Base-by-base conservation (phyloP, 2,888 invertebrate genomes). In the Lasioglossum calceatum region DNA sequence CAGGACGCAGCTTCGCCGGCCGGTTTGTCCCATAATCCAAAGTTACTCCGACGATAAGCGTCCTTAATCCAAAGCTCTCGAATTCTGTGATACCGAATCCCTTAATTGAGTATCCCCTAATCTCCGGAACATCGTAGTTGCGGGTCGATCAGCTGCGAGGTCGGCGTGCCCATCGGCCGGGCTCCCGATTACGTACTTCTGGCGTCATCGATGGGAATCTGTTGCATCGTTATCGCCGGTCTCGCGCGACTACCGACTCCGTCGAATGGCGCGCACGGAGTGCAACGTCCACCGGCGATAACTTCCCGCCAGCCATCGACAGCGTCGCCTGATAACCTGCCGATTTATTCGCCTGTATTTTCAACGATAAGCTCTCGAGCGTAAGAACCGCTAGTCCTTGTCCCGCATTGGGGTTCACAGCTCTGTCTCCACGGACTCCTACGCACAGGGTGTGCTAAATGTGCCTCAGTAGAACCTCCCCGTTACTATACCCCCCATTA, bases 11-110 rank as follows among this genome's bases (percentile, higher is more conserved):
- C 79, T 47, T 64, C 71, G 79, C 54, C 75, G 70, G 81, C 71
- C 74, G 54, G 32, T 64, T 36, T 54, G 84, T 36, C 74, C n/a
- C 36, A 90, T 91, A 91, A 91, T 90, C 91, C 88, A 54, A 89
- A 91, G 91, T 89, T 91, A 88, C 88, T 90, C 89, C 73, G 82
- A 79, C 89, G 92, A 92, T 92, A 91, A 92, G 90, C 91, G 88
- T 86, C 85, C 90, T 90, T 92, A 91, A 93, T 93, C 91, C 91
- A 76, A 73, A 86, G 88, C 90, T 90, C 90, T 88, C 89, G 87
- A 89, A 93, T 92, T 92, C 92, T 89, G 89, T 91, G 90, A 93
- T 89, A 88, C 88, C 85, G 90, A 92, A 92, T 89, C 91, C 91
- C 85, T 88, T 92, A 91, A 93, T 93, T 90, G 89, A 91, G 91